Evolutionary conservation across 2,888 invertebrate genomes (phyloP), one percentile per base, ranked within the genome.

Genomic region (Girardia tigrina): DNA sequence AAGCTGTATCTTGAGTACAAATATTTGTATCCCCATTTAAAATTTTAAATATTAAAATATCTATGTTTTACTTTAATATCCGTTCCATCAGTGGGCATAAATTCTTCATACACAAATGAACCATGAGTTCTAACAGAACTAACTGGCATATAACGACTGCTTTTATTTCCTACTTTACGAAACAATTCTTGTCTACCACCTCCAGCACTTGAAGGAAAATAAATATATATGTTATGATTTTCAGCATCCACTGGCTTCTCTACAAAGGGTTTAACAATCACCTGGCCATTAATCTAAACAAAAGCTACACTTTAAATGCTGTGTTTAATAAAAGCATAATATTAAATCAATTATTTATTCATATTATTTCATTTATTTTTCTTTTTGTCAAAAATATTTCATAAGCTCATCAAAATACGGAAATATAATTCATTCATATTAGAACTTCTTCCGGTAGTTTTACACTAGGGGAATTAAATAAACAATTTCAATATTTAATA

Each of bases 221-320:
- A 99, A 80, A 99, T 98, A 83, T 95, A 95, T 82, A 98, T 94
- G 84, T 99, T 98, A 84, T 99, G 98, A 86, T 99, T 97, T 85
- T 99, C 98, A 0, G 98, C 98, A 26, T 94, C 94, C 6, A 98
- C 92, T 0, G 98, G 98, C 83, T 99, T 98, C 86, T 99, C 98
- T 23, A 99, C 98, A 86, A 98, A 98, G 0, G 98, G 98, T 82
- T 97, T 95, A 82, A 94, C 94, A 83, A 97, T 95, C 2, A 81
- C 77, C 28, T 91, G 89, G 6, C 94, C 94, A 83, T 94, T 75
- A 14, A 75, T 56, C 75, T 76, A 26, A n/a, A 23, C 14, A 36
- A 74, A 14, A 74, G 16, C n/a, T n/a, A n/a, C n/a, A n/a, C n/a
- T n/a, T n/a, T n/a, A n/a, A n/a, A n/a, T n/a, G n/a, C n/a, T n/a